Evolutionary conservation across 1,140 invertebrate genomes (phyloP).

Genomic region (Gonatopus flavifemur): DNA sequence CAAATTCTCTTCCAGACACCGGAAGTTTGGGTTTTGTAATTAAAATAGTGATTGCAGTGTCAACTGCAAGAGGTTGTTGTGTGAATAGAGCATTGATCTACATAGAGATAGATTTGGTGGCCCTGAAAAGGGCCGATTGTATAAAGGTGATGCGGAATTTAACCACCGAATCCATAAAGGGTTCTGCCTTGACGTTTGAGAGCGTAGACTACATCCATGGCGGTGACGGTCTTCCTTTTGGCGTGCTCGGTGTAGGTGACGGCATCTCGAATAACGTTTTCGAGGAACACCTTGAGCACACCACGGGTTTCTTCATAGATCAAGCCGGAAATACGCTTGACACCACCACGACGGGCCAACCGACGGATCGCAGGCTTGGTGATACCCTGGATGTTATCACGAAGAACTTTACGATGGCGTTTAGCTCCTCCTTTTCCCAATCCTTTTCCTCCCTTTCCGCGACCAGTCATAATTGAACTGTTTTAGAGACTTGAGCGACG

Average conservation of each 20-base stretch:
- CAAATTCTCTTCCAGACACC: too few species aligned
- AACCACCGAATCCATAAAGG: slow-evolving; percentile 25
- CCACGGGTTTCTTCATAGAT: slow-evolving; percentile 32
- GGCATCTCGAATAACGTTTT: slow-evolving; percentile 30
- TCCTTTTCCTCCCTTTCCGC: slow-evolving; percentile 23
- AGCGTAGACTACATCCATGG: slow-evolving; percentile 29
- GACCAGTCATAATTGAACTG: slow-evolving; percentile 30
- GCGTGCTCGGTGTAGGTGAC: slow-evolving; percentile 28
- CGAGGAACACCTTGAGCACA: slow-evolving; percentile 24
- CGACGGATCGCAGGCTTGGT: slow-evolving; percentile 28
- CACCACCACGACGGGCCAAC: slow-evolving; percentile 24
- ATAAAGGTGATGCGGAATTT: neutral
- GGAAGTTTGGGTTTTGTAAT: too few species aligned
- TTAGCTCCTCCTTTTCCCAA: slow-evolving; percentile 27
- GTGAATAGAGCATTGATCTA: neutral
- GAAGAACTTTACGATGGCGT: slow-evolving; percentile 22
- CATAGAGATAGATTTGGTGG: slow-evolving; percentile 6
- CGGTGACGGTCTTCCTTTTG: slow-evolving; percentile 25
- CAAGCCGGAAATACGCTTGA: slow-evolving; percentile 26
- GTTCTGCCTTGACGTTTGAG: slow-evolving; percentile 25
- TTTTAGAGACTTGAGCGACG: neutral
- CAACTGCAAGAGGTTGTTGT: too few species aligned
- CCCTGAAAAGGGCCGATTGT: slow-evolving; percentile 22
- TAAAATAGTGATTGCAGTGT: too few species aligned
- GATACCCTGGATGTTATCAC: slow-evolving; percentile 26